Base-by-base conservation (phyloP, 2,888 invertebrate species). In the Smittia aterrima region DNA sequence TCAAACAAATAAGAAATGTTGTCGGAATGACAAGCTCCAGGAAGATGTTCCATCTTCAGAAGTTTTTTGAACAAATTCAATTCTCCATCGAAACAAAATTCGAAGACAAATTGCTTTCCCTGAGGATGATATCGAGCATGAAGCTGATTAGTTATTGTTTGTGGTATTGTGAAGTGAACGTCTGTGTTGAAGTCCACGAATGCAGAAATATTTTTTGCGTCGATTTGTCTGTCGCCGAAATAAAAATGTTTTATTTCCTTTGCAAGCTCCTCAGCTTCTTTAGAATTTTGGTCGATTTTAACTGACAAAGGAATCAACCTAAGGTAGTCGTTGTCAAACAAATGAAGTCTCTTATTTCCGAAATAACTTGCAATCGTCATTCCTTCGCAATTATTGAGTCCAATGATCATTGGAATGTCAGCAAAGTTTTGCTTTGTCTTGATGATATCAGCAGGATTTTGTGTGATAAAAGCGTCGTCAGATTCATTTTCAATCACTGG, bases 1-100 rank as follows among this genome's bases (percentile, higher is more conserved):
- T 62, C 62, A 7, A 27, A 89, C 84, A 89, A 75, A 77, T 89
- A 89, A 11, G 85, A 85, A 0, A 86, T 80, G 0, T 89, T 89
- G 76, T 89, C 89, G 0, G 83, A 86, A 78, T 89, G 89, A 41
- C 86, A 85, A 0, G 86, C 85, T 1, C 89, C 89, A 76, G 81
- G 79, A 0, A 81, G 38, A 0, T 85, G 80, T 0, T 83, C 76
- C 13, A 85, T 81, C 32, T 83, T 81, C 11, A 82, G 78, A 7
- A 82, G 78, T 72, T 82, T 83, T 77, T 88, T 87, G 20, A 84
- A 80, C 75, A 85, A 82, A 78, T 87, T 87, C 1, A 87, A 80
- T 13, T 80, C 81, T 1, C 88, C 87, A 54, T 85, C 84, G 75
- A 87, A 88, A 0, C 86, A 81, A 78, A 88, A 88, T 74, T 85